Conservation (phyloP, 2,113 vertebrate genomes). For the Strigops habroptila region DNA sequence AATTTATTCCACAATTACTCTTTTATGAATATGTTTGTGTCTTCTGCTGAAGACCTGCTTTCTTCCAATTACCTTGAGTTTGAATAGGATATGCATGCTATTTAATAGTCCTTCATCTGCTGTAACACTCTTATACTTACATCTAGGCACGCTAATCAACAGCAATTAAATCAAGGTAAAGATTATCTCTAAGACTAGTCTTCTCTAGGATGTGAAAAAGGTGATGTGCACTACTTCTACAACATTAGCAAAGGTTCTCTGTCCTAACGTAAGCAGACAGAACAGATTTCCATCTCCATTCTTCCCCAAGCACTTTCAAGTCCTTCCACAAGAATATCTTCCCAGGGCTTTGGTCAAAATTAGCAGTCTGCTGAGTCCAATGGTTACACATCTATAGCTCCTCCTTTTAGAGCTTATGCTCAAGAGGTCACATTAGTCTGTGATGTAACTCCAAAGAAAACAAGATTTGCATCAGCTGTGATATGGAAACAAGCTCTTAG, state of each 20-base stretch:
- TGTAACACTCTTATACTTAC: not conserved
- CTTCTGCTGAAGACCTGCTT: not conserved
- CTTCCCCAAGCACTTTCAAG: not conserved
- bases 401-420: not conserved
- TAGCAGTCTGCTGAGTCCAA: not conserved
- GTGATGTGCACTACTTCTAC: not conserved
- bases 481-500: not conserved
- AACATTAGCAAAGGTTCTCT: not conserved
- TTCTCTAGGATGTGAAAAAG: not conserved
- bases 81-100: not conserved
- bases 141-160: not conserved
- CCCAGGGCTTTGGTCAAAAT: not conserved
- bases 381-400: not conserved
- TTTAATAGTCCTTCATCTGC: not conserved
- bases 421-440: not conserved
- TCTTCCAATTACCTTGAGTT: not conserved
- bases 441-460: not conserved
- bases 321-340: not conserved
- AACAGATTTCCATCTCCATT: not conserved
- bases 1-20: conserved; percentile 13
- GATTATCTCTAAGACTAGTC: not conserved
- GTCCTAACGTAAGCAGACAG: not conserved
- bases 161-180: not conserved
- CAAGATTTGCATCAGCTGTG: not conserved
- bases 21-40: conserved; percentile 6